These are phyloP conservation scores for Micropterix aruncella DNA, from an alignment of 2,888 invertebrate genomes.

Conservation along the genomic window DNA sequence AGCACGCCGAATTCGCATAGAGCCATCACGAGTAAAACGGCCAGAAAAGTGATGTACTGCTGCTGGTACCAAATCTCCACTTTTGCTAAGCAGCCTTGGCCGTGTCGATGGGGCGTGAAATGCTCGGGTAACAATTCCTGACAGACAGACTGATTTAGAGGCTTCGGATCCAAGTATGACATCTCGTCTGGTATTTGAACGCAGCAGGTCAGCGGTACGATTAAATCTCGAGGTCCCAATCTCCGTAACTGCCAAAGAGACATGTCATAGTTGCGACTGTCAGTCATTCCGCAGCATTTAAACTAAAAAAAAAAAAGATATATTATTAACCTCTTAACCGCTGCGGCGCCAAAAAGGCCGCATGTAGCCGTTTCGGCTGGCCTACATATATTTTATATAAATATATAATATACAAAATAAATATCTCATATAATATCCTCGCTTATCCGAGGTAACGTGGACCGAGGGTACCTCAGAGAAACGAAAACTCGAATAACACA, in stretches of 20 bases:
- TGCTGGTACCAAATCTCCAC: slow-evolving; percentile 66
- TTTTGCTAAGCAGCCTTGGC: slow-evolving; percentile 50
- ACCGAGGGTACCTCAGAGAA: no score
- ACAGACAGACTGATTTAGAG: slow-evolving; percentile 55
- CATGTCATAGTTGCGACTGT: slow-evolving; percentile 66
- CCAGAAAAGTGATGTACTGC: slow-evolving; percentile 55
- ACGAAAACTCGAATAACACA: no score
- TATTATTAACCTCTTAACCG: no score
- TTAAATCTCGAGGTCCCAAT: slow-evolving; percentile 52
- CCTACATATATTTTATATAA: no score
- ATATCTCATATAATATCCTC: no score
- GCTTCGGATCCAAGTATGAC: slow-evolving; percentile 62
- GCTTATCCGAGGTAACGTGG: no score
- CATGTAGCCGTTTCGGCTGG: no score
- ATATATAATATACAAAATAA: no score
- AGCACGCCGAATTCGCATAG: slow-evolving; percentile 61
- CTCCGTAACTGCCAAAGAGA: slow-evolving; percentile 67
- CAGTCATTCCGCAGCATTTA: slow-evolving; percentile 67
- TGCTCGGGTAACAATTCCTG: slow-evolving; percentile 46
- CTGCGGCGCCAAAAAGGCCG: no score
- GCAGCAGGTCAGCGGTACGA: slow-evolving; percentile 60
- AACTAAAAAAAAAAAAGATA: slow-evolving; percentile 36
- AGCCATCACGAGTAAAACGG: slow-evolving; percentile 48
- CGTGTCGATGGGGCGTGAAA: slow-evolving; percentile 42
- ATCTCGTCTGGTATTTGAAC: slow-evolving; percentile 40